Percentiles rank a stretch among this genome's conserved stretches.
Evolutionary conservation across 2,888 invertebrate species (phyloP).

Genomic region (Hymenopus coronatus): DNA sequence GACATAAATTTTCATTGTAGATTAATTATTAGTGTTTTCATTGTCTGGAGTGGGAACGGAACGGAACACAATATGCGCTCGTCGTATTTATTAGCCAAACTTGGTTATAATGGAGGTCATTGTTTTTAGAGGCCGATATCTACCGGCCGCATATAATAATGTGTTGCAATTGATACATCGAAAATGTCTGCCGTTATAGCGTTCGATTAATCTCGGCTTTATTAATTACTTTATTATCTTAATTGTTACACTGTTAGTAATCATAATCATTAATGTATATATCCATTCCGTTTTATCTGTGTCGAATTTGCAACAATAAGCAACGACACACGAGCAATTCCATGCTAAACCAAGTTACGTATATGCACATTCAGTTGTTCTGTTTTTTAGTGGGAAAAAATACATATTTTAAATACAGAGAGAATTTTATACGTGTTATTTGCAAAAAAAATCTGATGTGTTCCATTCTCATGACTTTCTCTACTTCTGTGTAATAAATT

Average conservation of each 20-base stretch:
- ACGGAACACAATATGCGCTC: constrained; percentile 14
- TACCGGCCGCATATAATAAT: background rate
- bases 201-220: background rate
- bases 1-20: constrained; percentile 14
- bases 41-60: constrained; percentile 8
- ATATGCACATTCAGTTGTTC: too few species aligned
- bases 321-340: too few species aligned
- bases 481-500: too few species aligned
- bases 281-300: background rate
- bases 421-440: too few species aligned
- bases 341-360: too few species aligned
- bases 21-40: constrained; percentile 14
- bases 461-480: too few species aligned
- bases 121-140: background rate
- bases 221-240: background rate
- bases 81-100: constrained; percentile 10
- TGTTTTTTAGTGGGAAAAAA: too few species aligned
- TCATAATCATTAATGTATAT: background rate
- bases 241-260: background rate
- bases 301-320: background rate
- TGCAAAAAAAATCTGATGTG: too few species aligned
- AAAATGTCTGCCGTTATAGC: background rate
- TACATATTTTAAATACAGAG: too few species aligned
- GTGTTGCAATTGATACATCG: background rate
- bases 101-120: background rate